A percentile compares a stretch with the other conserved stretches of the same genome.
phyloP scores from a whole-genome alignment of 1,140 invertebrate species.

The Listronotus bonariensis region DNA sequence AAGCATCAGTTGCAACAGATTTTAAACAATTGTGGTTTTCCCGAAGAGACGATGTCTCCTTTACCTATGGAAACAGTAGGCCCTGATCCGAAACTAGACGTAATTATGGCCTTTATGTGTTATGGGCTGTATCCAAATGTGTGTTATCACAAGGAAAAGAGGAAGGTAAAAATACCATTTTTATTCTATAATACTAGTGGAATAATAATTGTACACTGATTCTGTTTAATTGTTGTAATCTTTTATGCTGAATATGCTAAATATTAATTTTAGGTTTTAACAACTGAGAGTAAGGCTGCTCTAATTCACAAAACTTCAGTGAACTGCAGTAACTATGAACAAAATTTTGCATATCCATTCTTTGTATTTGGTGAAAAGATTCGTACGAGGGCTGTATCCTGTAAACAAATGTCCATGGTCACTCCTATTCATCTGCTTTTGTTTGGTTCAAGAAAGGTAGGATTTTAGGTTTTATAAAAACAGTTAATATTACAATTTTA shows the following conservation, averaged over 20 bases:
- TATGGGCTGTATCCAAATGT: constrained; percentile 97
- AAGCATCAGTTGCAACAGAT: constrained; percentile 90
- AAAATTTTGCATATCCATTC: constrained; percentile 90
- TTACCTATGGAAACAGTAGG: constrained; percentile 75
- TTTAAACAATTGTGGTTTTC: constrained; percentile 80
- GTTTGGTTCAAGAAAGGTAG: constrained; percentile 83
- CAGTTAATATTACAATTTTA: too few relatives aligned
- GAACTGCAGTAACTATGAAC: constrained; percentile 85
- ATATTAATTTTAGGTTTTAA: constrained; percentile 71
- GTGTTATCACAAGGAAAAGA: constrained; percentile 92
- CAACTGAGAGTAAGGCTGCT: constrained; percentile 92
- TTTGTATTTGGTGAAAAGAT: constrained; percentile 99
- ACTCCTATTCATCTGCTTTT: constrained; percentile 90
- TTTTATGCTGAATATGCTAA: background rate
- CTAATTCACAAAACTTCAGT: constrained; percentile 97
- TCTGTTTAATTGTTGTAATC: background rate
- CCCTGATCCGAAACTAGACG: constrained; percentile 80
- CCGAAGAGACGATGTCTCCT: constrained; percentile 81
- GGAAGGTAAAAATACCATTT: constrained; percentile 68
- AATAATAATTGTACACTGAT: too few relatives aligned
- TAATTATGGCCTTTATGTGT: constrained; percentile 82
- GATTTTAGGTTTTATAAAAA: constrained; percentile 60
- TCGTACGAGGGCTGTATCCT: constrained; percentile 92
- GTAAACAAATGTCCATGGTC: constrained; percentile 97
- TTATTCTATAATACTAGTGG: too few relatives aligned